Percentiles rank a stretch among this genome's conserved stretches.
These are phyloP conservation scores for Mamestra configurata DNA, from an alignment of 1,140 invertebrate species.

Conservation along the genomic window DNA sequence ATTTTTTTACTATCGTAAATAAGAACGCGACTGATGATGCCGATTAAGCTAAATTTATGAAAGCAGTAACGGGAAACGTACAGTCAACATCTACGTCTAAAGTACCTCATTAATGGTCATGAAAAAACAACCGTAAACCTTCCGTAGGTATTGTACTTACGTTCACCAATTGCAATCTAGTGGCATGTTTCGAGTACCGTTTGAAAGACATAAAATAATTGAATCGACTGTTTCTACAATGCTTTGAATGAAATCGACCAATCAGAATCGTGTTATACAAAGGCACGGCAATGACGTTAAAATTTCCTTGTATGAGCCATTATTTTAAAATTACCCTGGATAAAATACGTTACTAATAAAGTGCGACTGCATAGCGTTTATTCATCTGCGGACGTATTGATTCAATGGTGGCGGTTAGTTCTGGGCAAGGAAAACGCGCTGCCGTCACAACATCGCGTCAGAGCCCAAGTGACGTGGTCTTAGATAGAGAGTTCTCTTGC, in stretches of 20 bases:
- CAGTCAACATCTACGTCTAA: constrained; percentile 5
- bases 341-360: not conserved
- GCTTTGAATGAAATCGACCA: constrained; percentile 9
- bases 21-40: constrained; percentile 35
- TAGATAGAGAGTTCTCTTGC: constrained; percentile 69
- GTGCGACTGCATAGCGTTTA: constrained; percentile 13
- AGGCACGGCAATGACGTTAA: constrained; percentile 31
- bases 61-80: constrained; percentile 28
- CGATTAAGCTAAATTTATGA: constrained; percentile 31
- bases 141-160: not conserved
- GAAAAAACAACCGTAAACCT: constrained; percentile 27
- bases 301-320: constrained; percentile 25
- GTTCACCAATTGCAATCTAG: not conserved
- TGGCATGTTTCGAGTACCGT: not conserved
- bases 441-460: constrained; percentile 80
- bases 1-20: constrained; percentile 36
- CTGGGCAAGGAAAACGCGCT: constrained; percentile 54
- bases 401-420: not conserved
- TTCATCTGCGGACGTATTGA: constrained; percentile 31
- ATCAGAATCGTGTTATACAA: constrained; percentile 18
- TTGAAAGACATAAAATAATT: constrained; percentile 11
- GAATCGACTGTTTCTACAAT: not conserved
- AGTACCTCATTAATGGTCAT: constrained; percentile 4
- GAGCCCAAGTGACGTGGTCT: constrained; percentile 69
- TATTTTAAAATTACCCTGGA: constrained; percentile 12